These are phyloP conservation scores for Trichacis sp. DNA, from an alignment of 2,888 invertebrate genomes.

Conservation along the genomic window DNA sequence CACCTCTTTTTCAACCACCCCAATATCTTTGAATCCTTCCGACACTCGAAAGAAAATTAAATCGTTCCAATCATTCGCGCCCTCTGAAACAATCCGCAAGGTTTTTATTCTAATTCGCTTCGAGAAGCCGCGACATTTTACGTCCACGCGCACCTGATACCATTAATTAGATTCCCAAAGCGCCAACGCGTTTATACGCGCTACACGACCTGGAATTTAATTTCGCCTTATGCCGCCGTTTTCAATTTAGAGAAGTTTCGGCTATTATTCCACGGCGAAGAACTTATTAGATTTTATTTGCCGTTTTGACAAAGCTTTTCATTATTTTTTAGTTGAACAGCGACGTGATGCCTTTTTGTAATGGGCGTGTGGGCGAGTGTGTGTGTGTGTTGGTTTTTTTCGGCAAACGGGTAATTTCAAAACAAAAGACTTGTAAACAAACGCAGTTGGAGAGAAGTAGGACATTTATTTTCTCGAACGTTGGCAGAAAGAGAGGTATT, in stretches of 20 bases:
- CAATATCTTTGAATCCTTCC: constrained; percentile 43
- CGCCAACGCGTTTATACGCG: constrained; percentile 35
- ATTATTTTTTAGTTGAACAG: background rate
- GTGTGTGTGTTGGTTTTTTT: no score
- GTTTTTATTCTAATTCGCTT: constrained; percentile 40
- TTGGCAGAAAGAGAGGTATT: background rate
- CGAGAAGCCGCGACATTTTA: constrained; percentile 36
- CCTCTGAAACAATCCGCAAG: constrained; percentile 31
- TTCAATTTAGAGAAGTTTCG: constrained; percentile 33
- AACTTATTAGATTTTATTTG: background rate
- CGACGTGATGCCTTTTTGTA: background rate
- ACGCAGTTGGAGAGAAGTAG: background rate
- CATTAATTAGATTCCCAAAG: constrained; percentile 42
- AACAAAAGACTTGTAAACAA: constrained; percentile 1
- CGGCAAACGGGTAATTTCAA: background rate
- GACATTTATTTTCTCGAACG: background rate
- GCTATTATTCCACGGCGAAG: constrained; percentile 22
- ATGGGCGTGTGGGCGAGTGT: no score
- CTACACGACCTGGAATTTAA: constrained; percentile 30
- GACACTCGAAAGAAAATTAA: constrained; percentile 35
- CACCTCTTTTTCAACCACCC: constrained; percentile 21
- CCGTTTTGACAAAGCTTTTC: background rate
- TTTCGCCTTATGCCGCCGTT: constrained; percentile 40
- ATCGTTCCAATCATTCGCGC: constrained; percentile 41
- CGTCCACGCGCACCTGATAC: constrained; percentile 41